phyloP scores from a whole-genome alignment of 2,888 invertebrate species.

The Ichneumon xanthorius region DNA sequence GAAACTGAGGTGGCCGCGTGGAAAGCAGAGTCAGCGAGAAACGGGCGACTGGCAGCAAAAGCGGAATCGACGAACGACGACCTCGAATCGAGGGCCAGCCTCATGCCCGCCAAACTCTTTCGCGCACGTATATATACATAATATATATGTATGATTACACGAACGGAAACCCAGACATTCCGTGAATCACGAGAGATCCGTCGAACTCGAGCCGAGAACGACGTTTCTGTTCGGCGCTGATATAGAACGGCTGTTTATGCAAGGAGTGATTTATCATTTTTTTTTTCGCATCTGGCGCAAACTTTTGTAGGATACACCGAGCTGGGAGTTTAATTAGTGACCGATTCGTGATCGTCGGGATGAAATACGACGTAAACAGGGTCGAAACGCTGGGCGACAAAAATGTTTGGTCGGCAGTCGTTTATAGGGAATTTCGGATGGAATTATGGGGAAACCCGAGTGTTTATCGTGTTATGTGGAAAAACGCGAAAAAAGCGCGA shows the following conservation, averaged over 20 bases:
- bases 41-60: conserved; percentile 35
- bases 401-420: neutral
- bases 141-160: conserved; percentile 28
- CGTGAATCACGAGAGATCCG: conserved; percentile 63
- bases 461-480: too few species aligned
- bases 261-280: conserved; percentile 38
- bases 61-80: conserved; percentile 65
- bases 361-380: neutral
- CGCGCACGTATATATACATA: conserved; percentile 13
- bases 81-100: conserved; percentile 64
- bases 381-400: neutral
- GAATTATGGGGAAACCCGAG: too few species aligned
- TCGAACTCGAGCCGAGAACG: conserved; percentile 53
- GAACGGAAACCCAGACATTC: conserved; percentile 31
- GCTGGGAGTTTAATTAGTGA: neutral
- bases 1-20: conserved; percentile 44
- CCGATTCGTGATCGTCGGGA: neutral
- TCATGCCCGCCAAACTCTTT: conserved; percentile 59
- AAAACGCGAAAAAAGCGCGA: too few species aligned
- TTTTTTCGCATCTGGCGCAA: neutral
- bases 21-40: conserved; percentile 39
- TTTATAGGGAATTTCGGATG: too few species aligned
- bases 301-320: neutral
- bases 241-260: conserved; percentile 18
- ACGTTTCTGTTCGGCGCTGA: conserved; percentile 26